Evolutionary conservation across 1,140 invertebrate species (phyloP).

Genomic region (Megalopta genalis): DNA sequence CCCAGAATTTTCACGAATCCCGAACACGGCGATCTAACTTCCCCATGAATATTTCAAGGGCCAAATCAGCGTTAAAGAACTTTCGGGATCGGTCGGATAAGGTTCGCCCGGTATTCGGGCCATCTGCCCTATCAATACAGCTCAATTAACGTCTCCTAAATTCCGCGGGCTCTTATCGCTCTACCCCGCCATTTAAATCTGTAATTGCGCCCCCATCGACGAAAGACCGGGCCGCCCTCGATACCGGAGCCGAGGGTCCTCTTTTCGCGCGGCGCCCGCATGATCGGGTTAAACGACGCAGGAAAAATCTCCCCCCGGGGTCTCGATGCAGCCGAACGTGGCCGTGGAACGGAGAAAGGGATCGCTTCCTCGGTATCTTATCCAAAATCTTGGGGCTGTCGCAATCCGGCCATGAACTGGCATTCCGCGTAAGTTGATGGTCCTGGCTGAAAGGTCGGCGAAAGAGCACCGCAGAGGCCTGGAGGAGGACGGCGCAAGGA

Average conservation of each 20-base stretch:
- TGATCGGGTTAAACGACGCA: constrained; percentile 22
- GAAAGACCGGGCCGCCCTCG: background rate
- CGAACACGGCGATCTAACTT: background rate
- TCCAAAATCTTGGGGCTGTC: constrained; percentile 58
- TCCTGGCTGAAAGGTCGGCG: constrained; percentile 61
- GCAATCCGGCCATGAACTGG: constrained; percentile 55
- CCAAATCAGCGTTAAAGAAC: background rate
- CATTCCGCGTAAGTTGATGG: constrained; percentile 61
- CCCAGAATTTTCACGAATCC: too few species aligned
- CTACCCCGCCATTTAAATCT: background rate
- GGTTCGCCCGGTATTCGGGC: too few species aligned
- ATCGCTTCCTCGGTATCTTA: constrained; percentile 53
- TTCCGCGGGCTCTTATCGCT: background rate
- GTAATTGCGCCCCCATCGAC: background rate
- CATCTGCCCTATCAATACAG: too few species aligned
- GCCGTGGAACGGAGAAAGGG: background rate
- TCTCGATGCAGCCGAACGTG: background rate
- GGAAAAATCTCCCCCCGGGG: constrained; percentile 10
- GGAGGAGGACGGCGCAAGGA: constrained; percentile 40
- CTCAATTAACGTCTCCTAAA: background rate
- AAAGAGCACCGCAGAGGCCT: constrained; percentile 31
- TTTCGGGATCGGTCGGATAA: background rate
- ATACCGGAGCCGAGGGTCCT: background rate
- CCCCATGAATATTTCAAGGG: background rate
- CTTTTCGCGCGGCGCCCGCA: constrained; percentile 7